phyloP scores from a whole-genome alignment of 2,888 invertebrate genomes.

The Pristionchus fissidentatus region DNA sequence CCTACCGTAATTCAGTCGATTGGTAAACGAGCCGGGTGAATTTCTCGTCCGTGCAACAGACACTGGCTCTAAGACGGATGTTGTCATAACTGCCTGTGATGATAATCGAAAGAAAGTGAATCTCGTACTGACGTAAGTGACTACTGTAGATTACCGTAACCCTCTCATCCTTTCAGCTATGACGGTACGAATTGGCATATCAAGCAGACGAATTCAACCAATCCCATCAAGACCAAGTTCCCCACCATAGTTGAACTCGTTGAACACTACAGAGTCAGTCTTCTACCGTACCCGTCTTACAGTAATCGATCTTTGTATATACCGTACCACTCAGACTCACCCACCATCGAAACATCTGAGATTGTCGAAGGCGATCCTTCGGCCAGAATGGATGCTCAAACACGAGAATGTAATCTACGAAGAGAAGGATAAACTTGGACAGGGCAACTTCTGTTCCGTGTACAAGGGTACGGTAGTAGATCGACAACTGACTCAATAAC shows the following conservation, averaged over 20 bases:
- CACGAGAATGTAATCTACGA: background rate
- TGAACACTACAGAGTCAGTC: conserved; percentile 20
- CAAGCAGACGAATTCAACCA: background rate
- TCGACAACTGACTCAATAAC: background rate
- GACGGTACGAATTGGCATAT: background rate
- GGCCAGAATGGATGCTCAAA: conserved; percentile 9
- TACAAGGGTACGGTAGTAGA: conserved; percentile 49
- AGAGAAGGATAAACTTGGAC: conserved; percentile 54
- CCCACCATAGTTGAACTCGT: background rate
- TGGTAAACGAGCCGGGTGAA: background rate
- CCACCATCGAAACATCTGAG: background rate
- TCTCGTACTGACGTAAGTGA: background rate
- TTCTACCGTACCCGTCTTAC: background rate
- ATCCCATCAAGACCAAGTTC: background rate
- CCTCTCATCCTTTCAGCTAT: background rate
- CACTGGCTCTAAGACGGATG: background rate
- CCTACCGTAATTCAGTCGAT: background rate
- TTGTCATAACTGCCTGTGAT: background rate
- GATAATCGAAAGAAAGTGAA: background rate
- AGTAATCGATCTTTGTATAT: too few species aligned
- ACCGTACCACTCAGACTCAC: background rate
- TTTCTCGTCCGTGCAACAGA: background rate
- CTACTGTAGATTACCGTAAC: background rate
- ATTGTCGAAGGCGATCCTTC: background rate
- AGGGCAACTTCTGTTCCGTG: conserved; percentile 58